These are phyloP conservation scores for Himalopsyche phryganea DNA, from an alignment of 1,140 invertebrate genomes.

Conservation along the genomic window DNA sequence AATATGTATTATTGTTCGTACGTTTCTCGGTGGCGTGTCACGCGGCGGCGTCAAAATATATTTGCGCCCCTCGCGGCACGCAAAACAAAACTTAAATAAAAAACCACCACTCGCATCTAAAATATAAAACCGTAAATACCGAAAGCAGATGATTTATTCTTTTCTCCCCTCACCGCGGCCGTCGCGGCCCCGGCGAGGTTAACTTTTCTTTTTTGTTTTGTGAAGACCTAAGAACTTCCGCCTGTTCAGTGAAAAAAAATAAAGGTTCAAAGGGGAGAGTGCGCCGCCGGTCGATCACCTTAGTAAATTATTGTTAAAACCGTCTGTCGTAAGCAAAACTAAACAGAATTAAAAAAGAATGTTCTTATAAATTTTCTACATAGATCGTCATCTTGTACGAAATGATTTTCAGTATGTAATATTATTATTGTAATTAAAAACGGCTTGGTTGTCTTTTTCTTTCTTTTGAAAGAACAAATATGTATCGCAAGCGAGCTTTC, in stretches of 20 bases:
- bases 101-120: too few species aligned
- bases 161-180: background rate
- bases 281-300: background rate
- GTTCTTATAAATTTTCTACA: constrained; percentile 21
- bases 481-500: background rate
- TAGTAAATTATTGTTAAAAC: constrained; percentile 22
- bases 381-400: constrained; percentile 1
- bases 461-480: background rate
- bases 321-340: background rate
- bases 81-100: too few species aligned
- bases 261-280: constrained; percentile 11
- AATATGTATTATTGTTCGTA: constrained; percentile 30
- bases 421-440: background rate
- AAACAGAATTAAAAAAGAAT: background rate
- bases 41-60: constrained; percentile 6
- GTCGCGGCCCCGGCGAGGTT: constrained; percentile 2
- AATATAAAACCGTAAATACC: background rate
- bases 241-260: background rate
- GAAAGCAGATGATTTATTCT: background rate
- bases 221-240: background rate
- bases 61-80: too few species aligned
- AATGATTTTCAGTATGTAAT: constrained; percentile 24
- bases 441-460: constrained; percentile 10
- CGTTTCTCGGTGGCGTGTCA: constrained; percentile 17
- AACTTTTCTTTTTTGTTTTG: constrained; percentile 14